These are phyloP conservation scores for Physella acuta DNA, from an alignment of 1,140 invertebrate genomes.

Conservation along the genomic window DNA sequence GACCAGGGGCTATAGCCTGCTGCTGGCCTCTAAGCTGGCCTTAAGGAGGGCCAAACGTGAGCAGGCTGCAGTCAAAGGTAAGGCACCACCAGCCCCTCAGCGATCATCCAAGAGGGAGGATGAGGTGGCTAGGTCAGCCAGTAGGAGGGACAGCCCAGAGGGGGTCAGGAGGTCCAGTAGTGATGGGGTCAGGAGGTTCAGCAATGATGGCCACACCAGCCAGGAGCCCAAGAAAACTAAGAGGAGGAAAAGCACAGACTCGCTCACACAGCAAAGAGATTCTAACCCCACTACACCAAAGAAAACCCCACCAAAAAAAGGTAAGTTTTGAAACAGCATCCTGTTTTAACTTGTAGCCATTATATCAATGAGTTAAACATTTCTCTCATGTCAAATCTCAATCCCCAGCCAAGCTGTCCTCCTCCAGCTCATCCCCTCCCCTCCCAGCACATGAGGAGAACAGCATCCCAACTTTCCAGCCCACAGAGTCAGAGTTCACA, in stretches of 20 bases:
- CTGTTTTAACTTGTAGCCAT: too few relatives aligned
- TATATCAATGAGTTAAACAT: not conserved
- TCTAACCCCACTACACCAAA: not conserved
- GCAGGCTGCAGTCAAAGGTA: not conserved
- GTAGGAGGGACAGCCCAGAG: too few relatives aligned
- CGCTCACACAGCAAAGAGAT: too few relatives aligned
- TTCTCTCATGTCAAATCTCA: not conserved
- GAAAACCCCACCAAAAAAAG: constrained; percentile 19
- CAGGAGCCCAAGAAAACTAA: not conserved
- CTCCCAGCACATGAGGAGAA: constrained; percentile 63
- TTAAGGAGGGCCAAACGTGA: constrained; percentile 18
- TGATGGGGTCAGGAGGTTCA: too few relatives aligned
- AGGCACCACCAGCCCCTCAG: too few relatives aligned
- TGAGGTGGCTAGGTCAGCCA: too few relatives aligned
- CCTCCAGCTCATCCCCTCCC: not conserved
- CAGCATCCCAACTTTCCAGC: constrained; percentile 72
- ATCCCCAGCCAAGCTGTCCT: not conserved
- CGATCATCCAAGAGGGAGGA: too few relatives aligned
- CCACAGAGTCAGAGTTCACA: constrained; percentile 81
- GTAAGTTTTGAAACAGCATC: too few relatives aligned
- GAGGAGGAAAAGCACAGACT: too few relatives aligned
- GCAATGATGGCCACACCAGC: not conserved
- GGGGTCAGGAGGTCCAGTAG: too few relatives aligned
- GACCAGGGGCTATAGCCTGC: constrained; percentile 16
- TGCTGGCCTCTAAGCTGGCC: constrained; percentile 17